Base-by-base conservation (phyloP, 2,888 invertebrate genomes). In the Artemia sp. region DNA sequence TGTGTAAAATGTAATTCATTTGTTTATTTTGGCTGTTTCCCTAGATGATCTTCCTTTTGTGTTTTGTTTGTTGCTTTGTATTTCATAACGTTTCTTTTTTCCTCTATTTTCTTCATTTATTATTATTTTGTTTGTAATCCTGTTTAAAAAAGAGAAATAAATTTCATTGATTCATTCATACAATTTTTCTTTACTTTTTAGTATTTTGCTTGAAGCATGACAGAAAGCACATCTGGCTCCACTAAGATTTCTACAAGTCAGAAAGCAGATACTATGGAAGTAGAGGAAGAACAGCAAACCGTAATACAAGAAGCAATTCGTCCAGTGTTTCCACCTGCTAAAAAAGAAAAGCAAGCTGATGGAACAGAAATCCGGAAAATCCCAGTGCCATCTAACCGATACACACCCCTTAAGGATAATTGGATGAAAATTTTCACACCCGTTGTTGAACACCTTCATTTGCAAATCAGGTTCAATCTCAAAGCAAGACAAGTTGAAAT, bases 361-460 rank as follows among this genome's bases (percentile, higher is more conserved):
- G 73, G 71, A 19, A 67, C 71, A 8, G 78, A 78, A 72, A 72
- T 76, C 38, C 73, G 79, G 51, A 77, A 78, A 73, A 75, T 98
- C 53, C 80, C 89, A 9, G 92, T 98, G n/a, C 98, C 98, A 12
- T 83, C 89, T 8, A 91, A 98, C 78, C 86, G 98, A 78, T 92
- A 91, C 76, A 87, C 92, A 10, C 94, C 97, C 0, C 80, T 98
- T 10, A 96, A 95, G 80, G 91, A 95, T 76, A 90, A 89, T 76
- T 99, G 98, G 98, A 82, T 92, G 78, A 92, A 96, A 79, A 92
- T 99, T 74, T 94, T 94, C 77, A 89, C 90, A 68, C 96, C 98
- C 0, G 84, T 99, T 52, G 96, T 97, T 0, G 94, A 98, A 77
- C 91, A 98, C 77, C 82, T 99, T 72, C 85, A 93, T 73, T 80